Evolutionary conservation across 2,113 vertebrate genomes (phyloP).

Genomic region (Microtus oregoni): DNA sequence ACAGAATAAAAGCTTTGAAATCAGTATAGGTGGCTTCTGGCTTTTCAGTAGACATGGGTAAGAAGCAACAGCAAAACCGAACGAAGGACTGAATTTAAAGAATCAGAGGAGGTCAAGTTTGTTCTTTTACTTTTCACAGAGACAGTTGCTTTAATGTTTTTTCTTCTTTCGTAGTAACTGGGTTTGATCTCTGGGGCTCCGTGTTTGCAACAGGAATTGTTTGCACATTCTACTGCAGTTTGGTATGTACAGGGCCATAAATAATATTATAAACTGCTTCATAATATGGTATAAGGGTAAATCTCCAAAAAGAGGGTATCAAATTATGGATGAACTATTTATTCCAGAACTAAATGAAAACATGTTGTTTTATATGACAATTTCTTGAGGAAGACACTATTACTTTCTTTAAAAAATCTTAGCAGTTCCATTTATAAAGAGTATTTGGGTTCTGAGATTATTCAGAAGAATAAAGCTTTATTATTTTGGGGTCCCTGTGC

Average conservation of each 20-base stretch:
- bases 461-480: background rate
- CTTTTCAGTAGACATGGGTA: background rate
- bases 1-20: background rate
- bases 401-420: constrained; percentile 14
- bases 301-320: background rate
- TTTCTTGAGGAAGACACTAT: background rate
- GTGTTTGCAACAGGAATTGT: constrained; percentile 93
- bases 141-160: background rate
- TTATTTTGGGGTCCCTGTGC: background rate
- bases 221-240: constrained; percentile 92
- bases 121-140: background rate
- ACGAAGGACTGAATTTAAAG: background rate
- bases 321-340: background rate
- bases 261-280: background rate
- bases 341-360: background rate
- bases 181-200: constrained; percentile 94
- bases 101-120: background rate
- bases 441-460: background rate
- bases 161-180: constrained; percentile 88
- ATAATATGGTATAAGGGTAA: background rate
- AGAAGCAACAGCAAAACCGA: background rate
- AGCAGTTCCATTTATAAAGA: background rate
- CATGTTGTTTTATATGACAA: background rate
- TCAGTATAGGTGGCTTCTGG: background rate
- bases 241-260: constrained; percentile 85